Conservation (phyloP, 2,797 vertebrate species). For the Semaprochilodus insignis region DNA sequence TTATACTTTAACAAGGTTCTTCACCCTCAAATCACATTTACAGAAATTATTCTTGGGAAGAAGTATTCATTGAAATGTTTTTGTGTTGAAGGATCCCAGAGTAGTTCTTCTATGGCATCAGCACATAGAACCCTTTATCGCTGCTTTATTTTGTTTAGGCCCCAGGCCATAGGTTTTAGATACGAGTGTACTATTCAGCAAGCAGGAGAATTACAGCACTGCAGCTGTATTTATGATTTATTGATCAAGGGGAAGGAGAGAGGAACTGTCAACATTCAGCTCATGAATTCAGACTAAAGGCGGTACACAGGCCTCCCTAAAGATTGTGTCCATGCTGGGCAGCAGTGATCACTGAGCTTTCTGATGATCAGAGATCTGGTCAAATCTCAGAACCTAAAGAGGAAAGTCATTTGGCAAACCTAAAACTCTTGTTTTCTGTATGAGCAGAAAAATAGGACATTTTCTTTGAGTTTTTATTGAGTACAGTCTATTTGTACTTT, state of each 20-base stretch:
- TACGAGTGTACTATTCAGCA: background rate
- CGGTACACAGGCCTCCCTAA: background rate
- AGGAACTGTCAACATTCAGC: constrained; percentile 6
- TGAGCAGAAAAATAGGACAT: background rate
- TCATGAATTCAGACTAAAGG: background rate
- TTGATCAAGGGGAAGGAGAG: constrained; percentile 2
- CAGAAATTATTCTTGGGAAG: background rate
- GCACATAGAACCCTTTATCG: background rate
- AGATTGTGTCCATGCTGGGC: background rate
- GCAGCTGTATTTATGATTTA: constrained; percentile 19
- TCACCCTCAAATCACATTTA: background rate
- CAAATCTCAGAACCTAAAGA: background rate
- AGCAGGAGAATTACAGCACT: background rate
- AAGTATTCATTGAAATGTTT: background rate
- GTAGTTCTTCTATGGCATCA: background rate
- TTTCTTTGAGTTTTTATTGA: background rate
- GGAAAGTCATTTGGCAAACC: background rate
- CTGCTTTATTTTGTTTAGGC: background rate
- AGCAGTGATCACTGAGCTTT: background rate
- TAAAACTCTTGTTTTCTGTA: background rate
- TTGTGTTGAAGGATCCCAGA: background rate
- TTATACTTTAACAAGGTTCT: background rate
- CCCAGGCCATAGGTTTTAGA: background rate
- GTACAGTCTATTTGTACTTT: background rate
- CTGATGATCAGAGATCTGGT: background rate